Conservation (phyloP, 2,113 vertebrate species). For the Onychorhynchus coronatus region DNA sequence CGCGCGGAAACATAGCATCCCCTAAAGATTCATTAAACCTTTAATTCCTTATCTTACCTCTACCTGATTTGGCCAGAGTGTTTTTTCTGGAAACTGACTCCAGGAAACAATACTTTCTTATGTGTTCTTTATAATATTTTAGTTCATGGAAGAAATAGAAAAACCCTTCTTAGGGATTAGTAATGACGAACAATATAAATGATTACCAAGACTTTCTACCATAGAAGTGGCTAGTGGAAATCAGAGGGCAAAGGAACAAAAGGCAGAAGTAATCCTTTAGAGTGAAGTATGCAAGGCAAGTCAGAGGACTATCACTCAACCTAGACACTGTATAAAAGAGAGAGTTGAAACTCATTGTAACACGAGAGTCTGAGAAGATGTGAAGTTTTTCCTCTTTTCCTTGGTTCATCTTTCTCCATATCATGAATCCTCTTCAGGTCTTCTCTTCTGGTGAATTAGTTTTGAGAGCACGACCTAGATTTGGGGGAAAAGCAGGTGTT, state of each 20-base stretch:
- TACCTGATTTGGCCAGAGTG: no score
- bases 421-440: not conserved
- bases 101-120: not conserved
- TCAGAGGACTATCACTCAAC: not conserved
- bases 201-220: not conserved
- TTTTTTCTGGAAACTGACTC: no score
- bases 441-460: not conserved
- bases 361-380: not conserved
- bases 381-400: not conserved
- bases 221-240: not conserved
- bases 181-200: not conserved
- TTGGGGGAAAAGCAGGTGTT: fast-evolving
- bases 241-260: not conserved
- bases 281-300: not conserved
- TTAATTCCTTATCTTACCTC: no score
- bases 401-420: not conserved
- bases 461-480: not conserved
- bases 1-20: no score
- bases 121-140: not conserved
- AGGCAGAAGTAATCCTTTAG: not conserved
- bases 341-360: not conserved
- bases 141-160: not conserved
- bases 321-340: not conserved
- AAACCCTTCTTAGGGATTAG: not conserved
- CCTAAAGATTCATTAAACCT: no score